Evolutionary conservation across 2,888 invertebrate species (phyloP).

Genomic region (Alsophila aescularia): DNA sequence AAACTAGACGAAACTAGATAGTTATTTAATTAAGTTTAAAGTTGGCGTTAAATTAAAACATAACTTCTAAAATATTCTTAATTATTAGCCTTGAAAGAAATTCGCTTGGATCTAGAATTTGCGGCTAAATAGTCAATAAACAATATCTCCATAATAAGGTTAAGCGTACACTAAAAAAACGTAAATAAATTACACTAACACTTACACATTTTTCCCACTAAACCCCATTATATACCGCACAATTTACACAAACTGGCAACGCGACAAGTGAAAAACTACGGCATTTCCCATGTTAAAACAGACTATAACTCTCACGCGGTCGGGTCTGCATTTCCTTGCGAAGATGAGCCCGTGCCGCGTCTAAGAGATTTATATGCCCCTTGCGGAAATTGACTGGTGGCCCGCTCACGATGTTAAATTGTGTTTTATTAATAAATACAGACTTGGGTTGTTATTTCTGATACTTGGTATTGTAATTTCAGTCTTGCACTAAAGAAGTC

Average conservation of each 20-base stretch:
- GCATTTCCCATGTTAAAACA: constrained; percentile 76
- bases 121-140: background rate
- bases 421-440: constrained; percentile 34
- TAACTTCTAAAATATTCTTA: too few species aligned
- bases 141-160: background rate
- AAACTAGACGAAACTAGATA: too few species aligned
- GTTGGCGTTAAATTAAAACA: too few species aligned
- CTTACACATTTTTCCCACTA: constrained; percentile 14
- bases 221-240: constrained; percentile 32
- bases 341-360: constrained; percentile 64
- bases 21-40: too few species aligned
- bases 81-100: too few species aligned
- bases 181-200: constrained; percentile 5
- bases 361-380: constrained; percentile 71
- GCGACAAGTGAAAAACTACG: constrained; percentile 69
- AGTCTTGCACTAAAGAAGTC: too few species aligned
- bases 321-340: constrained; percentile 72
- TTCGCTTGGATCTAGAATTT: too few species aligned
- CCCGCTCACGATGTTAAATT: constrained; percentile 32
- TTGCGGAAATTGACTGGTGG: constrained; percentile 74
- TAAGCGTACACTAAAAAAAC: background rate
- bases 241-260: constrained; percentile 34
- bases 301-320: constrained; percentile 67
- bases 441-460: constrained; percentile 5
- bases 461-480: background rate